These are phyloP conservation scores for Phallusia fumigata DNA, from an alignment of 23 tunicate species.

Conservation along the genomic window DNA sequence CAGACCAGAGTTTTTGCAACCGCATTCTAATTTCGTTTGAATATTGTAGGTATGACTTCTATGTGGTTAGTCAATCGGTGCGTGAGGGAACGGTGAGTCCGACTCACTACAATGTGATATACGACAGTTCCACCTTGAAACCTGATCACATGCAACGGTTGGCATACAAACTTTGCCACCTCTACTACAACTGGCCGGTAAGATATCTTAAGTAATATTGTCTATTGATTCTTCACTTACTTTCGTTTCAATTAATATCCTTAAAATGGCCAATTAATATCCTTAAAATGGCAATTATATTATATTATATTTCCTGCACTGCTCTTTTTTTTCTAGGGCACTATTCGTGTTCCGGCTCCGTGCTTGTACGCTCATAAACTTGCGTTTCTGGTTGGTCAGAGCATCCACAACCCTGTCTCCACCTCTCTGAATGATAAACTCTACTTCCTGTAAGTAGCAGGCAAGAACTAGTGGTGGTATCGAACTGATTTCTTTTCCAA, in stretches of 20 bases:
- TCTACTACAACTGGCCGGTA: slow-evolving; percentile 97
- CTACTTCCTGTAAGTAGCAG: slow-evolving; percentile 53
- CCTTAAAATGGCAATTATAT: too few species aligned
- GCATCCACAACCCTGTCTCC: slow-evolving; percentile 68
- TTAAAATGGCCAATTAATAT: too few species aligned
- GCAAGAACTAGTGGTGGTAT: not conserved
- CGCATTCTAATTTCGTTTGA: too few species aligned
- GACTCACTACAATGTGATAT: slow-evolving; percentile 91
- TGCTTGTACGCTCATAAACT: slow-evolving; percentile 96
- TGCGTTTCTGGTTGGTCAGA: slow-evolving; percentile 93
- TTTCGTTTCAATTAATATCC: too few species aligned
- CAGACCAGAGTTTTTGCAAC: too few species aligned
- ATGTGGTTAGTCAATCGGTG: slow-evolving; percentile 88
- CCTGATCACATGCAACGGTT: slow-evolving; percentile 84
- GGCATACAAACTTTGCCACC: slow-evolving; percentile 93
- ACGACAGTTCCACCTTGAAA: slow-evolving; percentile 71
- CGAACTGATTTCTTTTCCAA: not conserved
- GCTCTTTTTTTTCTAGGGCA: slow-evolving; percentile 52
- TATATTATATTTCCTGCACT: too few species aligned
- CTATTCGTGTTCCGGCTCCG: slow-evolving; percentile 94
- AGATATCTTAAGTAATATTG: not conserved
- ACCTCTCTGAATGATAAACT: slow-evolving; percentile 69
- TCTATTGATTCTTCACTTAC: too few species aligned
- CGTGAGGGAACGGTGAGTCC: slow-evolving; percentile 96
- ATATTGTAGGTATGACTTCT: slow-evolving; percentile 99